A percentile compares a stretch with the other conserved stretches of the same genome.
phyloP scores from a whole-genome alignment of 2,797 vertebrate species.

The Chanos chanos region DNA sequence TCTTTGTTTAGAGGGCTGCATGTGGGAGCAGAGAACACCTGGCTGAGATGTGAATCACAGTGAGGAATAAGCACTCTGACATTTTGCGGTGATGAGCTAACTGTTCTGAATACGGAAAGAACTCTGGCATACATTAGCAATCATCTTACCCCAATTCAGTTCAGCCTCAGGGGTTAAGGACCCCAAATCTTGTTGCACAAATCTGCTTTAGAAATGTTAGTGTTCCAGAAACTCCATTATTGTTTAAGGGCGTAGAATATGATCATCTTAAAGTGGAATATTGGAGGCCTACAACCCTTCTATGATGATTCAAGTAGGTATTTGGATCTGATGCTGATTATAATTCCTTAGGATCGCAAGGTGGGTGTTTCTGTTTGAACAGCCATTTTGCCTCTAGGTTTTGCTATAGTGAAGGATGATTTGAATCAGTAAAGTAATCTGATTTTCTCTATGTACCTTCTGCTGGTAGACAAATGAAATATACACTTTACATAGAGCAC shows the following conservation, averaged over 20 bases:
- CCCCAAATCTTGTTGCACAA: constrained; percentile 15
- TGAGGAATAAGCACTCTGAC: constrained; percentile 69
- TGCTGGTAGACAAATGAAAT: no score
- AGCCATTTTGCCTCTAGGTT: no score
- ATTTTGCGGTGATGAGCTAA: constrained; percentile 66
- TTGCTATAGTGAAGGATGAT: no score
- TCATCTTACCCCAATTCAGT: constrained; percentile 38
- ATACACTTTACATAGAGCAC: no score
- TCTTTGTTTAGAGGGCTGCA: constrained; percentile 51
- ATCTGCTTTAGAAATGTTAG: constrained; percentile 5
- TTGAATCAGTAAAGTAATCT: no score
- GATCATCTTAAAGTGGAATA: background rate
- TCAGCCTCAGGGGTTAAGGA: constrained; percentile 22
- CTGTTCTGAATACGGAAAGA: constrained; percentile 55
- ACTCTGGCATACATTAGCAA: constrained; percentile 52
- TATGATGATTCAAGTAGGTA: no score
- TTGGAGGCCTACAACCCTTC: no score
- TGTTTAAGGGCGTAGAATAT: constrained; percentile 18
- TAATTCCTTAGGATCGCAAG: no score
- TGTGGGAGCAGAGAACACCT: constrained; percentile 69
- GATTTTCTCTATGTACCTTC: no score
- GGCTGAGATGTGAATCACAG: constrained; percentile 69
- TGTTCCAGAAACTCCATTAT: constrained; percentile 5
- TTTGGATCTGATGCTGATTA: no score
- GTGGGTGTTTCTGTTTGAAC: no score